Conservation (phyloP, 2,113 vertebrate species). For the Dasyurus viverrinus region DNA sequence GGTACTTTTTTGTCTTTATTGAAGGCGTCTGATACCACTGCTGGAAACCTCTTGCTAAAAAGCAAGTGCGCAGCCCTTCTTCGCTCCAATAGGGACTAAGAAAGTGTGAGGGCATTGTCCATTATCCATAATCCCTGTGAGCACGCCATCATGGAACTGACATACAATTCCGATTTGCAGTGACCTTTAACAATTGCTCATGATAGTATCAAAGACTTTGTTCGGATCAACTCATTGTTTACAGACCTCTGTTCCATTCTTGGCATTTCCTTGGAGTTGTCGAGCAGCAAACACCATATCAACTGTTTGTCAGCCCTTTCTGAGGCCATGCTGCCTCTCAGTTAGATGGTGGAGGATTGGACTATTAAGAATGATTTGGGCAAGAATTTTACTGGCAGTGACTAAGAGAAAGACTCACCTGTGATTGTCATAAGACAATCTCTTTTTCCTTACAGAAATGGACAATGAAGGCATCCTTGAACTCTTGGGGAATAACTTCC, state of each 20-base stretch:
- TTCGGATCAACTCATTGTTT: background rate
- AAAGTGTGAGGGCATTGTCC: too few species aligned
- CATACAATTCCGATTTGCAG: too few species aligned
- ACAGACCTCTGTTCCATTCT: background rate
- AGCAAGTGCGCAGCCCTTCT: too few species aligned
- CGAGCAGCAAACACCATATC: background rate
- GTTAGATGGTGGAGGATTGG: background rate
- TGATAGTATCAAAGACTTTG: background rate
- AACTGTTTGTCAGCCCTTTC: background rate
- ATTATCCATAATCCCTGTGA: too few species aligned
- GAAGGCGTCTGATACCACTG: too few species aligned
- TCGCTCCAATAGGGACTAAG: too few species aligned
- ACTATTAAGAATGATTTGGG: background rate
- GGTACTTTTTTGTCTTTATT: background rate
- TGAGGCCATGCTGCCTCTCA: background rate
- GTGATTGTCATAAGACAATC: too few species aligned
- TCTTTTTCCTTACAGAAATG: background rate
- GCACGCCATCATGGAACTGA: too few species aligned
- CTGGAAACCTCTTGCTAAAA: too few species aligned
- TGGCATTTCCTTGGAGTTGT: background rate
- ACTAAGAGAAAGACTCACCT: too few species aligned
- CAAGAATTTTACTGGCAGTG: background rate
- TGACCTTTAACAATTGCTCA: background rate
- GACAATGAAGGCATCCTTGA: background rate
- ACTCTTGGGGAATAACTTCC: background rate